Evolutionary conservation across 2,797 vertebrate species (phyloP).

Genomic region (Crax fasciolata): DNA sequence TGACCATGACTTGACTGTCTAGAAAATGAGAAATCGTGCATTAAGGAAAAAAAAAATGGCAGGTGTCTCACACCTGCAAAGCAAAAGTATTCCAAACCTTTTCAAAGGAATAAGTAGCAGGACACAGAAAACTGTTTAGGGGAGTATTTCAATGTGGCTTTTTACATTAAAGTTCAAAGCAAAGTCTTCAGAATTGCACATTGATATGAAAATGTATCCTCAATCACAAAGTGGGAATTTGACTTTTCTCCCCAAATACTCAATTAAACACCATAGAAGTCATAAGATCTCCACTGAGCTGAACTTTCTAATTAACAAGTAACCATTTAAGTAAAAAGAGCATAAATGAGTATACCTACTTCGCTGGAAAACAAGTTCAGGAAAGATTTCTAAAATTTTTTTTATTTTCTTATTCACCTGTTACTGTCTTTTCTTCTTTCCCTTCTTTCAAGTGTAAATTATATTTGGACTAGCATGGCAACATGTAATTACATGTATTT

Average conservation of each 20-base stretch:
- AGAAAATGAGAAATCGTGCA: not conserved
- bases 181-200: slow-evolving; percentile 15
- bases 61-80: not conserved
- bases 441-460: slow-evolving; percentile 45
- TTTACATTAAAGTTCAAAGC: slow-evolving; percentile 4
- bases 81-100: not conserved
- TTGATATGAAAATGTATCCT: not conserved
- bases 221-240: not conserved
- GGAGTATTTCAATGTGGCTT: not conserved
- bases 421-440: slow-evolving; percentile 33
- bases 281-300: not conserved
- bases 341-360: not conserved
- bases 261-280: not conserved
- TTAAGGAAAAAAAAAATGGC: not conserved
- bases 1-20: not conserved
- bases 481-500: slow-evolving; percentile 74
- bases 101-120: not conserved
- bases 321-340: not conserved
- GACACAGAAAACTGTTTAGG: not conserved
- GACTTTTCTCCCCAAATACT: slow-evolving; percentile 9
- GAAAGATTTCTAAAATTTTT: not conserved
- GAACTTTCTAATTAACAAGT: slow-evolving; percentile 8
- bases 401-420: slow-evolving; percentile 57
- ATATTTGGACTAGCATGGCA: slow-evolving; percentile 60
- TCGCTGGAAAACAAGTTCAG: not conserved